Percentiles rank a stretch among this genome's conserved stretches.
Conservation (phyloP, 2,888 invertebrate genomes). For the Phlogophora meticulosa region DNA sequence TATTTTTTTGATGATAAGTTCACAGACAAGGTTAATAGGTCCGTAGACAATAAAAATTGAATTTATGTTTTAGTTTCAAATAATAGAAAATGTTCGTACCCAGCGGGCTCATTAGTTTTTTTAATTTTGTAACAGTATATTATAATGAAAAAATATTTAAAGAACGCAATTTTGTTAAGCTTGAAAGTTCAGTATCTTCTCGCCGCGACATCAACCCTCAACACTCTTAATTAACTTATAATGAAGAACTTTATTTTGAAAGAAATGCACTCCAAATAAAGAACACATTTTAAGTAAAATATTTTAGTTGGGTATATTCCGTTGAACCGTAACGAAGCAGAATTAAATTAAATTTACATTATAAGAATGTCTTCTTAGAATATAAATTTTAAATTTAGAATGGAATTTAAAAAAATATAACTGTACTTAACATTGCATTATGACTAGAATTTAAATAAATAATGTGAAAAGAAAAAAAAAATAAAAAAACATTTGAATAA, state of each 20-base stretch:
- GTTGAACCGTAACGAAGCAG: slow-evolving; percentile 50
- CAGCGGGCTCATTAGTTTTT: neutral
- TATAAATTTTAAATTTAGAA: slow-evolving; percentile 20
- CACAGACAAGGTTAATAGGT: slow-evolving; percentile 22
- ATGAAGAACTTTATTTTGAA: slow-evolving; percentile 80
- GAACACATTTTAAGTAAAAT: slow-evolving; percentile 72
- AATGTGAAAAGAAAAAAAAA: too few relatives aligned
- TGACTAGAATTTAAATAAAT: neutral
- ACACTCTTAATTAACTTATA: slow-evolving; percentile 80
- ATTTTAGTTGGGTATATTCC: slow-evolving; percentile 76
- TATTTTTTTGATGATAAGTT: neutral
- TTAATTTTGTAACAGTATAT: slow-evolving; percentile 48
- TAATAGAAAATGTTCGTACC: neutral
- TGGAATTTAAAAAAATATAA: slow-evolving; percentile 14
- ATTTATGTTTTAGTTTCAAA: neutral
- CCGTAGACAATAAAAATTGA: neutral
- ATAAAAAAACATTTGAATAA: too few relatives aligned
- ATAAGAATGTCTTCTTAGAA: too few relatives aligned
- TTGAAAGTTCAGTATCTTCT: slow-evolving; percentile 71
- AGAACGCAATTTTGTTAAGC: slow-evolving; percentile 66
- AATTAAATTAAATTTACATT: slow-evolving; percentile 48
- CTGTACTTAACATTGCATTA: neutral
- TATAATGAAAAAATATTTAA: slow-evolving; percentile 28
- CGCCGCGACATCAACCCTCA: slow-evolving; percentile 66
- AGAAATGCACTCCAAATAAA: slow-evolving; percentile 76